Conservation (phyloP, 2,888 invertebrate species). For the Andrena flavipes region DNA sequence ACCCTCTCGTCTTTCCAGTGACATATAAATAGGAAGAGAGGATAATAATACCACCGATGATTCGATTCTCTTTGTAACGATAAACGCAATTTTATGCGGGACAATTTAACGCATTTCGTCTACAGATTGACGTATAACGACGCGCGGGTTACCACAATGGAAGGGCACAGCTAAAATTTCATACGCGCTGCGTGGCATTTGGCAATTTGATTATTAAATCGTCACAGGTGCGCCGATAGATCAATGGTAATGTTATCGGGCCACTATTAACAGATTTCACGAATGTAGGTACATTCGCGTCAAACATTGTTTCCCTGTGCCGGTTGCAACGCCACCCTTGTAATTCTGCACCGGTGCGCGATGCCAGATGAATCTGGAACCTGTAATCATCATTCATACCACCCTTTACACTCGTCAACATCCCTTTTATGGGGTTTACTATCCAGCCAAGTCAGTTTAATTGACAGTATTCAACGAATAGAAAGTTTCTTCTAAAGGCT, state of each 20-base stretch:
- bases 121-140: conserved; percentile 29
- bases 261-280: conserved; percentile 34
- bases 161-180: conserved; percentile 36
- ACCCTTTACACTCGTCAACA: too few relatives aligned
- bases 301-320: conserved; percentile 18
- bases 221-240: conserved; percentile 22
- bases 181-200: conserved; percentile 36
- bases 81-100: neutral
- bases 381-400: neutral
- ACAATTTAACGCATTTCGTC: conserved; percentile 26
- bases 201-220: conserved; percentile 46
- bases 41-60: neutral
- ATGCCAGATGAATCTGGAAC: conserved; percentile 18
- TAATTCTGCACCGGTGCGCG: neutral
- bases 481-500: neutral
- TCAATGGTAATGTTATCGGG: conserved; percentile 45
- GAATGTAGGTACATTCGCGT: conserved; percentile 30
- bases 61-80: neutral
- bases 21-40: too few relatives aligned
- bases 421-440: too few relatives aligned
- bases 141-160: conserved; percentile 11
- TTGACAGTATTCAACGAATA: neutral
- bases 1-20: too few relatives aligned
- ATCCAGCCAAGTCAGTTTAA: too few relatives aligned
- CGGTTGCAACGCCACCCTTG: conserved; percentile 19